phyloP scores from a whole-genome alignment of 92 coral and sea anemone genomes.

The Parazoanthus darwini region DNA sequence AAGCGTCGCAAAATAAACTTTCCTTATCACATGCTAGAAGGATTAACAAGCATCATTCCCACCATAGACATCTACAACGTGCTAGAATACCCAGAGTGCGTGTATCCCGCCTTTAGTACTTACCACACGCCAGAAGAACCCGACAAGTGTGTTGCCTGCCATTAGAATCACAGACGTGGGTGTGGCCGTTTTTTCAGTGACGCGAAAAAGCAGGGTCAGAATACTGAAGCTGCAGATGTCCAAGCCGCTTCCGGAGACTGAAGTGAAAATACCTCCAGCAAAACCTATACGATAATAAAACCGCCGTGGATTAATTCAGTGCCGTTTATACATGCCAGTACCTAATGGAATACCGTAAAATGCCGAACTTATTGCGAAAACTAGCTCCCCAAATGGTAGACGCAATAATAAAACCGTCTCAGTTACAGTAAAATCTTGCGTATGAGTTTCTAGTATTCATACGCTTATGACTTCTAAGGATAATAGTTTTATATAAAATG shows the following conservation, averaged over 20 bases:
- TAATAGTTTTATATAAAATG: too few relatives aligned
- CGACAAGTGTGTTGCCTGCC: constrained; percentile 22
- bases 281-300: neutral
- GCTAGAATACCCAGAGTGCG: neutral
- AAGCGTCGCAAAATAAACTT: too few relatives aligned
- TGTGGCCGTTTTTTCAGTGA: constrained; percentile 38
- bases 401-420: too few relatives aligned
- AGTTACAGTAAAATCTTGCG: too few relatives aligned
- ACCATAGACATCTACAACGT: constrained; percentile 30
- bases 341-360: too few relatives aligned
- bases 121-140: neutral
- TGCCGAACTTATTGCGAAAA: too few relatives aligned
- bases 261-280: constrained; percentile 1
- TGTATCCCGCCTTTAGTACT: neutral
- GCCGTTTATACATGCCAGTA: too few relatives aligned
- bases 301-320: too few relatives aligned
- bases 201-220: neutral
- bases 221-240: neutral
- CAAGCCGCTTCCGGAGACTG: neutral
- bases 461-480: too few relatives aligned
- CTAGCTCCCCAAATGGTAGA: too few relatives aligned
- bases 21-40: neutral
- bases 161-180: constrained; percentile 45
- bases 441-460: too few relatives aligned
- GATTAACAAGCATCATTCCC: neutral